These are phyloP conservation scores for Megastigmus dorsalis DNA, from an alignment of 2,888 invertebrate genomes.

Conservation along the genomic window DNA sequence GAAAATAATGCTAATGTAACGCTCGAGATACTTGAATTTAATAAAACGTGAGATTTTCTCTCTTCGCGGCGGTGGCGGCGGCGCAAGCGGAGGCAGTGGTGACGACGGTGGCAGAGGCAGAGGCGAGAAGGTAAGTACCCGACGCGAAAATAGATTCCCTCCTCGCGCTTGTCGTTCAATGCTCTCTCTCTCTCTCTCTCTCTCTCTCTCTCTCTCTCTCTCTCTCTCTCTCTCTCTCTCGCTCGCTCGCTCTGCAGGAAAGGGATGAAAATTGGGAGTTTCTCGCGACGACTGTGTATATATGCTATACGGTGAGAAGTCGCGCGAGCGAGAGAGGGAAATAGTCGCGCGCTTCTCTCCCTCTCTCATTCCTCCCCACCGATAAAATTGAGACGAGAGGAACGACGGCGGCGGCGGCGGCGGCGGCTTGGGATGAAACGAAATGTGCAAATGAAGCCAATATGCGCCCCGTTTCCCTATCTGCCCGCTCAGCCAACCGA, in stretches of 20 bases:
- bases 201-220: neutral
- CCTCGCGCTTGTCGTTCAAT: slow-evolving; percentile 20
- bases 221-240: neutral
- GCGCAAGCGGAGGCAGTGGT: neutral
- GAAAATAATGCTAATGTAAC: slow-evolving; percentile 56
- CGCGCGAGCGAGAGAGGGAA: slow-evolving; percentile 8
- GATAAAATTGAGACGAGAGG: slow-evolving; percentile 64
- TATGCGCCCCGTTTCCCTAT: slow-evolving; percentile 63
- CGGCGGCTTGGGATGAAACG: slow-evolving; percentile 65
- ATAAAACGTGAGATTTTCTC: slow-evolving; percentile 52
- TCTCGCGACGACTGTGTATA: slow-evolving; percentile 12
- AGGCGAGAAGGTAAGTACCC: slow-evolving; percentile 20
- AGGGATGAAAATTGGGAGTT: slow-evolving; percentile 49
- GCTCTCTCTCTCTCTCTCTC: slow-evolving; percentile 2
- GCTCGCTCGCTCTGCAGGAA: no score
- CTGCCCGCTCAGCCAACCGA: slow-evolving; percentile 62
- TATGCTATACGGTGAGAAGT: neutral
- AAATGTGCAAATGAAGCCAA: slow-evolving; percentile 74
- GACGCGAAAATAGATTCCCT: slow-evolving; percentile 47
- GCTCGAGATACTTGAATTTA: slow-evolving; percentile 54
- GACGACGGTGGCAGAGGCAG: slow-evolving; percentile 1
- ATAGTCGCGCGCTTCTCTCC: slow-evolving; percentile 27
- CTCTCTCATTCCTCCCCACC: slow-evolving; percentile 17
- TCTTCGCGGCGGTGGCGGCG: neutral
- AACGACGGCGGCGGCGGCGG: slow-evolving; percentile 49